Evolutionary conservation across 2,797 vertebrate genomes (phyloP).

Genomic region (Fistularia tabacaria): DNA sequence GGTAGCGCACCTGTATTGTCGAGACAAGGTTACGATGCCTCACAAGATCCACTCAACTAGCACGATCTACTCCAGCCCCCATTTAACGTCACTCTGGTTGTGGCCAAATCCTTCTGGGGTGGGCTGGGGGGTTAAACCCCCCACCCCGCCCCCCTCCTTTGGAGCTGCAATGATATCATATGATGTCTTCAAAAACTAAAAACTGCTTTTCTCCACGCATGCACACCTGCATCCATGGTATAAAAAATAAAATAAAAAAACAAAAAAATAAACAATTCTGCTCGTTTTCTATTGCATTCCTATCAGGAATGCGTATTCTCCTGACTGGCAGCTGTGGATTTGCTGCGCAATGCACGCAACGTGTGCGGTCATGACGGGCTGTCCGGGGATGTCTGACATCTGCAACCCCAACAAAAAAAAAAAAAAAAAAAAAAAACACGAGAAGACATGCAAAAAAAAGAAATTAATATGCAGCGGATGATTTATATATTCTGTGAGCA

Average conservation of each 20-base stretch:
- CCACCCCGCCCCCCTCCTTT: constrained; percentile 1
- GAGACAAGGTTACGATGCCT: no score
- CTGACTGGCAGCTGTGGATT: constrained; percentile 14
- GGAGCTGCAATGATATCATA: constrained; percentile 16
- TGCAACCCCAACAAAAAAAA: constrained; percentile 29
- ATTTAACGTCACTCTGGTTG: no score
- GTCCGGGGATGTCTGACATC: constrained; percentile 30
- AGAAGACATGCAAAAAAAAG: constrained; percentile 5
- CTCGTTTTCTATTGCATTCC: not conserved
- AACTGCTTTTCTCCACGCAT: constrained; percentile 18
- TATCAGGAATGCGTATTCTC: not conserved
- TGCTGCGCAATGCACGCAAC: constrained; percentile 42
- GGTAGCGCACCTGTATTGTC: no score
- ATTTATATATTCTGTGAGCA: constrained; percentile 1
- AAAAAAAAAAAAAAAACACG: constrained; percentile 17
- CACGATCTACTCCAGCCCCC: no score
- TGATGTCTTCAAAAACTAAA: constrained; percentile 17
- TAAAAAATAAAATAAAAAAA: not conserved
- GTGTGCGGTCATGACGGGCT: constrained; percentile 33
- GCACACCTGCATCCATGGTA: constrained; percentile 22
- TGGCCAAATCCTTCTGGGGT: no score
- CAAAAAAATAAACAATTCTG: no score
- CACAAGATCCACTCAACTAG: no score
- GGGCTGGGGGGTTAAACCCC: not conserved
- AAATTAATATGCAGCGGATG: not conserved